Conservation (phyloP, 2,888 invertebrate species). For the Hedychridium roseum region DNA sequence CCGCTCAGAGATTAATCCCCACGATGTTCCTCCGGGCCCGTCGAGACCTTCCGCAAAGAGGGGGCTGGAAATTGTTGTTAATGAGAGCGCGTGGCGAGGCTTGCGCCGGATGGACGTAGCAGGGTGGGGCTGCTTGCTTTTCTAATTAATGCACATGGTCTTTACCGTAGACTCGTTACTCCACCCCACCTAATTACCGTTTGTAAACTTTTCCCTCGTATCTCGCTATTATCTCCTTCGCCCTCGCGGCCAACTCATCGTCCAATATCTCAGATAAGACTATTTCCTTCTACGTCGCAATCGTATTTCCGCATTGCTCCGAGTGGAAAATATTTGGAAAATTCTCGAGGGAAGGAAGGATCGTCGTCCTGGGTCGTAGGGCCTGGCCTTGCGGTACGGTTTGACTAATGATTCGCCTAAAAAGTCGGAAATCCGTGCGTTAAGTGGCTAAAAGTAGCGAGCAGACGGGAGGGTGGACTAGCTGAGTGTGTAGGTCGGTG, state of each 20-base stretch:
- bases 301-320: no score
- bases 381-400: no score
- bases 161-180: constrained; percentile 20
- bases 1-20: constrained; percentile 25
- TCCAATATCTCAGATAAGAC: constrained; percentile 2
- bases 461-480: constrained; percentile 11
- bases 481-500: neutral
- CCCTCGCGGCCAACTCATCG: no score
- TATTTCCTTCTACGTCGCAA: no score
- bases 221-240: constrained; percentile 16
- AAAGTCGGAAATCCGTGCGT: constrained; percentile 28
- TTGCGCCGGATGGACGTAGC: constrained; percentile 33
- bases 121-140: constrained; percentile 29
- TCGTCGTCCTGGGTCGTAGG: no score
- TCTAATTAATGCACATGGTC: constrained; percentile 43
- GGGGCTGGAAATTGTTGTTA: constrained; percentile 39
- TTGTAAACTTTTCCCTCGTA: no score
- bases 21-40: constrained; percentile 20
- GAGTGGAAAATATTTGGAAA: no score
- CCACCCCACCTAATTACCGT: no score
- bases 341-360: neutral
- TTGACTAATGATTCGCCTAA: constrained; percentile 36
- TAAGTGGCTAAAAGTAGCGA: constrained; percentile 21
- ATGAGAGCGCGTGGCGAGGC: constrained; percentile 49
- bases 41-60: constrained; percentile 25